These are phyloP conservation scores for Magallana gigas DNA, from an alignment of 1,140 invertebrate genomes.

Conservation along the genomic window DNA sequence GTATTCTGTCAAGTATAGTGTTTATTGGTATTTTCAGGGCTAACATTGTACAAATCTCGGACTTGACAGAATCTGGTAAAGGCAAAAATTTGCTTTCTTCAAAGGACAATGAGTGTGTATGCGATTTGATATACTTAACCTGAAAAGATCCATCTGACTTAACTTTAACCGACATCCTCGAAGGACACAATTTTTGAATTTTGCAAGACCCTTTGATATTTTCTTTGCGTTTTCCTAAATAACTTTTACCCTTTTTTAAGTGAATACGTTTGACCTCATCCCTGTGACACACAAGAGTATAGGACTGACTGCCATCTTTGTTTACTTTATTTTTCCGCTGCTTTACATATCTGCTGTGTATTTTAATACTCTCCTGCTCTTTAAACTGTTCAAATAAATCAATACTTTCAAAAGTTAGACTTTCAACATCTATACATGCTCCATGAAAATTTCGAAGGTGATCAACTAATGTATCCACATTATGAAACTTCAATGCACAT, in stretches of 20 bases:
- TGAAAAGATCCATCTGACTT: not conserved
- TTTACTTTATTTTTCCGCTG: constrained; percentile 6
- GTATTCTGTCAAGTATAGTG: not conserved
- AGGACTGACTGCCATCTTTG: not conserved
- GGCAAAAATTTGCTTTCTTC: not conserved
- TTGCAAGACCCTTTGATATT: constrained; percentile 7
- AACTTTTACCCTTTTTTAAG: not conserved
- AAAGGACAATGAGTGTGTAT: not conserved
- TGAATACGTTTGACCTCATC: constrained; percentile 4
- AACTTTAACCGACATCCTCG: not conserved
- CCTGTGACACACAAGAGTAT: constrained; percentile 15
- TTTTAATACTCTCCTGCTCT: constrained; percentile 11
- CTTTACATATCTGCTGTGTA: constrained; percentile 2
- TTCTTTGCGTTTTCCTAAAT: constrained; percentile 2
- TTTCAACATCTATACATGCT: constrained; percentile 5
- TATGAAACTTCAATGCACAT: not conserved
- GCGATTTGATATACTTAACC: not conserved
- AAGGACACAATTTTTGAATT: constrained; percentile 9
- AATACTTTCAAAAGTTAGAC: not conserved
- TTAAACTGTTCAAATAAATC: not conserved
- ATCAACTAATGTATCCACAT: constrained; percentile 8
- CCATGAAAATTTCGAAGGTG: not conserved
- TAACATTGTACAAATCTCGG: constrained; percentile 1
- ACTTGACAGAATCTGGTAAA: not conserved
- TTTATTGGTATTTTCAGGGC: not conserved